Conservation (phyloP, 2,888 invertebrate species). For the Cheilosia pagana region DNA sequence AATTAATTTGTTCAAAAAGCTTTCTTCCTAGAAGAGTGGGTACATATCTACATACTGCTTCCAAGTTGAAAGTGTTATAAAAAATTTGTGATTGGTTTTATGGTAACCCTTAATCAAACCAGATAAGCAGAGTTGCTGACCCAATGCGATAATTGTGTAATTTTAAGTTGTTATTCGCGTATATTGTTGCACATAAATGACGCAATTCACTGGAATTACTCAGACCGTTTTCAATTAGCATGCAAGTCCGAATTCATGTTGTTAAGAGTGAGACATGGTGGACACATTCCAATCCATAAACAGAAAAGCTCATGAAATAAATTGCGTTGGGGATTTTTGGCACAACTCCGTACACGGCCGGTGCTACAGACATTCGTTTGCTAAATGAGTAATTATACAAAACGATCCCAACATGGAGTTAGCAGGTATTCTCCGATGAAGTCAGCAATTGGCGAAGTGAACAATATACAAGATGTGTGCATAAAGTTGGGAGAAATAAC, state of each 20-base stretch:
- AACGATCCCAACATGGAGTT: slow-evolving; percentile 18
- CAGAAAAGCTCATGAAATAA: slow-evolving; percentile 1
- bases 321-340: slow-evolving; percentile 6
- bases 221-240: slow-evolving; percentile 9
- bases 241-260: slow-evolving; percentile 4
- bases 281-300: slow-evolving; percentile 10
- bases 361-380: neutral
- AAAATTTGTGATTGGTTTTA: neutral
- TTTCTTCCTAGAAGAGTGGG: too few species aligned
- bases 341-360: neutral
- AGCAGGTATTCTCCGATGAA: slow-evolving; percentile 31
- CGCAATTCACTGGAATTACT: slow-evolving; percentile 10
- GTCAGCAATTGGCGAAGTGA: slow-evolving; percentile 8
- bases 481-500: too few species aligned
- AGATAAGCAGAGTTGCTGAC: neutral
- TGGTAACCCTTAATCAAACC: neutral
- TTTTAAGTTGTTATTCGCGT: neutral
- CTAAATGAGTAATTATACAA: slow-evolving; percentile 32
- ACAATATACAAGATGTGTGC: neutral
- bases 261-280: neutral
- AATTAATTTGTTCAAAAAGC: neutral
- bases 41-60: neutral
- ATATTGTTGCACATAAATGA: slow-evolving; percentile 13
- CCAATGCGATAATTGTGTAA: neutral
- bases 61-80: neutral